Percentiles rank a stretch among this genome's conserved stretches.
These are phyloP conservation scores for Muscidifurax raptorellus DNA, from an alignment of 1,140 invertebrate genomes.

Conservation along the genomic window DNA sequence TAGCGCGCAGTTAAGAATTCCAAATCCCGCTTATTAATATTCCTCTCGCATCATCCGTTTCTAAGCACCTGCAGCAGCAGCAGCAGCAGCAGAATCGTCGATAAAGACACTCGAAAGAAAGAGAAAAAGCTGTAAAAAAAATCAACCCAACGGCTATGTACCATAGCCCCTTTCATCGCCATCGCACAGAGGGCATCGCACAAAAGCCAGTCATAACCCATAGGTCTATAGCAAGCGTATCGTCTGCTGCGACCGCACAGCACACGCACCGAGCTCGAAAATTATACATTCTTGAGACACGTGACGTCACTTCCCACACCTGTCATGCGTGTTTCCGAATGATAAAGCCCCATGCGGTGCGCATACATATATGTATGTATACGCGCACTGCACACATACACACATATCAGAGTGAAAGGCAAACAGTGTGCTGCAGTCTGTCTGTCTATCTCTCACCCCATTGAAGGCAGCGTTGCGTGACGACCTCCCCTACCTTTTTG, in stretches of 20 bases:
- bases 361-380: background rate
- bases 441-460: constrained; percentile 60
- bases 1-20: background rate
- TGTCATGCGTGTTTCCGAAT: constrained; percentile 74
- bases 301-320: constrained; percentile 75
- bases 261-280: background rate
- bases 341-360: constrained; percentile 68
- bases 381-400: constrained; percentile 54
- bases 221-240: background rate
- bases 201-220: background rate
- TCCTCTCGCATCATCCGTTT: background rate
- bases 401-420: constrained; percentile 54
- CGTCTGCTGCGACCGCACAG: background rate
- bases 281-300: constrained; percentile 30
- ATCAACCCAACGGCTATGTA: background rate
- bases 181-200: background rate
- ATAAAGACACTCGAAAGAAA: background rate
- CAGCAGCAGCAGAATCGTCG: too few species aligned
- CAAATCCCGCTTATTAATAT: background rate
- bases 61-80: background rate
- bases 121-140: background rate
- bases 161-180: background rate
- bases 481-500: constrained; percentile 57
- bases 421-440: background rate
- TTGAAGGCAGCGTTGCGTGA: constrained; percentile 71